Base-by-base conservation (phyloP, 2,113 vertebrate genomes). In the Salvelinus namaycush region DNA sequence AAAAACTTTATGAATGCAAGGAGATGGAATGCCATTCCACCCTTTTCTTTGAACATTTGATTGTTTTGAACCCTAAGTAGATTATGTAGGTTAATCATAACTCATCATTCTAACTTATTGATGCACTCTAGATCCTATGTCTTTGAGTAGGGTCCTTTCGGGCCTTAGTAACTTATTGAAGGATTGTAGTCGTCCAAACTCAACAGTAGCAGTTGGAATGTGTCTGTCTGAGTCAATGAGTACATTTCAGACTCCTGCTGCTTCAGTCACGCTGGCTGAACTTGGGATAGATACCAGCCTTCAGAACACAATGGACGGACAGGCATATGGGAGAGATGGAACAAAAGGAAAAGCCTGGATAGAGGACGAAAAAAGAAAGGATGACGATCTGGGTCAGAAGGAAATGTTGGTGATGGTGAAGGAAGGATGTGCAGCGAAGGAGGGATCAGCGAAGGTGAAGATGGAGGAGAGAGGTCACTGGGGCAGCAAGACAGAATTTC, bases 391-490 rank as follows among this genome's bases (percentile, higher is more conserved):
- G 0, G 22, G 3, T 5, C 18, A 65, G 7, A 18, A 18, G 26
- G 27, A 49, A 6, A 0, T 27, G 72, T 71, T 70, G 1, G 51
- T 82, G 81, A 3, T 49, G 81, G 4, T 57, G 78, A 68, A 75
- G 29, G 69, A 49, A 73, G 51, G 11, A 67, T 5, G 7, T 44
- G 2, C 29, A 8, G 13, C 2, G 20, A 71, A 72, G 18, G 16
- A 24, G 3, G 26, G 54, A 27, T 18, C 27, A 29, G 22, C 0
- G 13, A 20, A 49, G 0, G 57, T 11, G 3, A 59, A 70, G 27
- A 4, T 87, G 71, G 84, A 92, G 72, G 90, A 91, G 29, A 74
- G 93, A 69, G 93, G 93, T 11, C 88, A 93, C n/a, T 94, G 93
- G 92, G 86, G 34, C 5, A 92, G 79, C 69, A 92, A 92, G 75